Conservation (phyloP, 2,888 invertebrate species). For the Agonopterix arenella region DNA sequence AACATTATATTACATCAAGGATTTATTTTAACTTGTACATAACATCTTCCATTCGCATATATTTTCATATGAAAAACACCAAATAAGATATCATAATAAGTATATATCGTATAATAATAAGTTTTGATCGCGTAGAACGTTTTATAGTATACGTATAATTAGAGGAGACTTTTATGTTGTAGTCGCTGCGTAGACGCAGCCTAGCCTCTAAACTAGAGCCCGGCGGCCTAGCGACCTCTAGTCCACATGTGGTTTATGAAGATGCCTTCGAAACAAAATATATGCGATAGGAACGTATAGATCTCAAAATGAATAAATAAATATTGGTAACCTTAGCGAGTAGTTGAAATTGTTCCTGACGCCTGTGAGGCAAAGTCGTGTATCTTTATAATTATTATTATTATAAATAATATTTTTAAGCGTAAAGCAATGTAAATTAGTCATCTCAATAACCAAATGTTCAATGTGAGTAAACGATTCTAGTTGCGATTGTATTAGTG, state of each 20-base stretch:
- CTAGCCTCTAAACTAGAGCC: neutral
- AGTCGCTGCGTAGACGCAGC: neutral
- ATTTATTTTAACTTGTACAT: slow-evolving; percentile 58
- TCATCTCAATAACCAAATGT: slow-evolving; percentile 73
- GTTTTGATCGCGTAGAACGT: no score
- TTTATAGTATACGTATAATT: no score
- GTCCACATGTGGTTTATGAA: neutral
- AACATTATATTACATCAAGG: slow-evolving; percentile 28
- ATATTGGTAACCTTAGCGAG: slow-evolving; percentile 53
- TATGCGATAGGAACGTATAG: slow-evolving; percentile 71
- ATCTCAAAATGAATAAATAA: slow-evolving; percentile 51
- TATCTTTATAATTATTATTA: slow-evolving; percentile 61
- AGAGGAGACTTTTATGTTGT: no score
- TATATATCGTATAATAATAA: neutral
- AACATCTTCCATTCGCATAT: slow-evolving; percentile 64
- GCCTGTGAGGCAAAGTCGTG: slow-evolving; percentile 72
- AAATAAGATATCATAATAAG: slow-evolving; percentile 17
- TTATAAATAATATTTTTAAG: slow-evolving; percentile 55
- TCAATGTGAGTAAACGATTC: slow-evolving; percentile 74
- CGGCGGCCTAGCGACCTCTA: neutral
- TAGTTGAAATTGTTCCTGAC: slow-evolving; percentile 75
- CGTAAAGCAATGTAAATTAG: slow-evolving; percentile 56
- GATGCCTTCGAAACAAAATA: slow-evolving; percentile 35
- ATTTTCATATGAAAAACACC: slow-evolving; percentile 47
- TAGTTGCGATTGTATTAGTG: slow-evolving; percentile 76